These are phyloP conservation scores for Halictus rubicundus DNA, from an alignment of 1,140 invertebrate genomes.

Conservation along the genomic window DNA sequence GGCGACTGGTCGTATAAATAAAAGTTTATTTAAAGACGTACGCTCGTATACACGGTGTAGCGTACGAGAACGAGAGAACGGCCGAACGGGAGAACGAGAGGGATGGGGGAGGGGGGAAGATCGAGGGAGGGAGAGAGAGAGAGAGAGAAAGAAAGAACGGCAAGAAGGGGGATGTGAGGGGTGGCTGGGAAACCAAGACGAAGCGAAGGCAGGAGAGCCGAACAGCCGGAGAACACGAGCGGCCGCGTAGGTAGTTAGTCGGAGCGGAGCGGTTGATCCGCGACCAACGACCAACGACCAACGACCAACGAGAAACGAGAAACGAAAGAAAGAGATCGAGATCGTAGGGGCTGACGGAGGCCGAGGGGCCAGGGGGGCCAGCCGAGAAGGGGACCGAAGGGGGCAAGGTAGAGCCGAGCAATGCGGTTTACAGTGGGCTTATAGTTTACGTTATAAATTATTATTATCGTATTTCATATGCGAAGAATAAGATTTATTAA, in stretches of 20 bases:
- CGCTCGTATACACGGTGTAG: conserved; percentile 42
- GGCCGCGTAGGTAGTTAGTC: conserved; percentile 36
- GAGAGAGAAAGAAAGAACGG: neutral
- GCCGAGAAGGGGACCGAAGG: too few species aligned
- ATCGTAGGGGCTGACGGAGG: too few species aligned
- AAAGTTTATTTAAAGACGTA: conserved; percentile 80
- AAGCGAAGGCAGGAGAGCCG: conserved; percentile 5
- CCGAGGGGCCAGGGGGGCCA: neutral
- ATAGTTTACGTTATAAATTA: conserved; percentile 79
- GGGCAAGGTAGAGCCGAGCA: conserved; percentile 28
- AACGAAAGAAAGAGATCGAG: neutral
- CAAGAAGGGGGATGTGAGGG: neutral
- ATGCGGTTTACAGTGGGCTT: conserved; percentile 70
- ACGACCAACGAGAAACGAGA: neutral
- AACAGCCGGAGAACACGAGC: conserved; percentile 24
- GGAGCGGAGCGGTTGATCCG: conserved; percentile 6
- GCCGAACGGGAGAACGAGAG: conserved; percentile 15
- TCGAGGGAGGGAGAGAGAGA: neutral
- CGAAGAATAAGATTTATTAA: conserved; percentile 79
- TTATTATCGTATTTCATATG: conserved; percentile 79
- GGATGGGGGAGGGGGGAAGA: conserved; percentile 16
- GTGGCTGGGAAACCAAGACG: too few species aligned
- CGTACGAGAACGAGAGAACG: conserved; percentile 31
- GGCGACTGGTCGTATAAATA: conserved; percentile 76
- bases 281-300: neutral